Evolutionary conservation across 2,797 vertebrate genomes (phyloP), one percentile per base, ranked within the genome.

Genomic region (Heterohyrax brucei): DNA sequence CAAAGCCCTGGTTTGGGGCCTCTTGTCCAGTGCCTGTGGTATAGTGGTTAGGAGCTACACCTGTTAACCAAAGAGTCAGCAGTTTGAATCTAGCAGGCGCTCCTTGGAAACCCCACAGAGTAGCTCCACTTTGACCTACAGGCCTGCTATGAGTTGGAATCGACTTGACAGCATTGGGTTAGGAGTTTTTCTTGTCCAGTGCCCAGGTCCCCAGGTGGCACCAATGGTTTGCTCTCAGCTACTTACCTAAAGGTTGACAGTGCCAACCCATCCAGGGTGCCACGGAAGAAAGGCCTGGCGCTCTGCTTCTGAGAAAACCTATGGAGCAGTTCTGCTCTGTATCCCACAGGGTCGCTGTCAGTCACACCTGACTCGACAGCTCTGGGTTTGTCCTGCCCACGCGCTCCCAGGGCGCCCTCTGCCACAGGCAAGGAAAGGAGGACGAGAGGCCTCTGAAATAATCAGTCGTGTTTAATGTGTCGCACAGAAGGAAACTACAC

Each of bases 401-500:
- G 2, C 2, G 18, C 2, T 7, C 13, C 10, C 0, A 0, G 0
- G 7, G 1, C 4, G 26, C 19, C 1, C 26, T 12, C 61, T 4
- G 3, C 44, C 4, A 59, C 4, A 3, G 68, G 83, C 91, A 39
- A 90, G 24, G 0, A 84, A 77, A 44, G 26, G 7, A 95, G 0
- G 0, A 95, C 19, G 26, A 91, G 95, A 39, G 2, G 8, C 0
- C 76, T 95, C 19, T 93, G 96, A 97, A 98, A 98, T 96, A 97
- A 92, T 99, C 98, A 97, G 97, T 99, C 97, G 91, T 98, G 96
- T 99, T 99, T 99, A 99, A 99, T 99, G 99, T 98, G 98, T 99
- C 98, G 97, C 98, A 99, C 99, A 99, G 99, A 99, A 99, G 99
- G 98, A 99, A 99, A 99, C 99, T 99, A 99, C 99, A 99, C 98